Percentiles rank a stretch among this genome's conserved stretches.
Conservation (phyloP, 1,140 invertebrate genomes). For the Orchestia grillus region DNA sequence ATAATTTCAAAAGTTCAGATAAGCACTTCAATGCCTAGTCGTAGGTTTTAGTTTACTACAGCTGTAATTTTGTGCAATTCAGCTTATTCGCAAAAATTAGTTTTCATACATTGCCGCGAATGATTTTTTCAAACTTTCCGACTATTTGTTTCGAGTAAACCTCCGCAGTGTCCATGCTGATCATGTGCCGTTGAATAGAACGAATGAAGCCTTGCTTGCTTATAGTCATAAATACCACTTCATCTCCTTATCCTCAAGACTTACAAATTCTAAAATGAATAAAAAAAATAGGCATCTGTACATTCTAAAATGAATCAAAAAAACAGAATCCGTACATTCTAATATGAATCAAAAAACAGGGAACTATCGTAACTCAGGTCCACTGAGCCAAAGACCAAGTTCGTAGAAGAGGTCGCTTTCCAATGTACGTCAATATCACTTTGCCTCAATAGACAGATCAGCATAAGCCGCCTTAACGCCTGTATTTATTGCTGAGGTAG, state of each 20-base stretch:
- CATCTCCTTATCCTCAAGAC: background rate
- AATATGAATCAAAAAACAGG: background rate
- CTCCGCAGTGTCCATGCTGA: too few species aligned
- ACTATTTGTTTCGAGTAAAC: too few species aligned
- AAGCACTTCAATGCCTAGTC: too few species aligned
- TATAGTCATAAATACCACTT: background rate
- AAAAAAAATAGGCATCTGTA: too few species aligned
- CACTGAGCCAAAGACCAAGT: background rate
- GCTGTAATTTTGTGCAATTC: too few species aligned
- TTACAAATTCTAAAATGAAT: background rate
- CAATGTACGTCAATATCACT: background rate
- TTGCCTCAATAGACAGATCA: background rate
- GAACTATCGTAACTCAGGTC: background rate
- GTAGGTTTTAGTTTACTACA: too few species aligned
- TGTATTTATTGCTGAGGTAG: slow-evolving; percentile 11
- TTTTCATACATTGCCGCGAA: too few species aligned
- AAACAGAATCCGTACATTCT: background rate
- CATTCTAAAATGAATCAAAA: background rate
- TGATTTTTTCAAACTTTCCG: too few species aligned
- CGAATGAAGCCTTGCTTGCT: background rate
- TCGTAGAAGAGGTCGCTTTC: background rate
- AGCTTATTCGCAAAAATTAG: too few species aligned
- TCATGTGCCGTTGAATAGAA: too few species aligned
- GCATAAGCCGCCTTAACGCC: background rate
- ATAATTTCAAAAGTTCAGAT: too few species aligned